Base-by-base conservation (phyloP, 2,888 invertebrate genomes). In the Apomyelois bistriatella region DNA sequence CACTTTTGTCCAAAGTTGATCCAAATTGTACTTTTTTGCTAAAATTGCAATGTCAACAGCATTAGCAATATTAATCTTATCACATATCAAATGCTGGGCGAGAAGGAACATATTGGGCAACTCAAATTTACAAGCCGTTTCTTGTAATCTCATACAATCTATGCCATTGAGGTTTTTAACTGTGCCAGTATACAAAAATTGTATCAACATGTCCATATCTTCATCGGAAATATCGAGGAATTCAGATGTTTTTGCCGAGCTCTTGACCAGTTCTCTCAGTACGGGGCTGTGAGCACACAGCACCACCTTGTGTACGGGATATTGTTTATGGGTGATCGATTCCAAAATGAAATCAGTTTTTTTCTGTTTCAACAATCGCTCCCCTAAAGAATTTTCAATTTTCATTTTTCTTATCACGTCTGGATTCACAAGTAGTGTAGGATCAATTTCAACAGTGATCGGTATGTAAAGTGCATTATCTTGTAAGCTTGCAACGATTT, bases 101-200 rank as follows among this genome's bases (percentile, higher is more conserved):
- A 86, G 58, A 9, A 65, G 53, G 47, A 74, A 72, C 37, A 89
- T 59, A 37, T 73, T 74, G 7, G 59, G 56, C 1, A 86, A 52
- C 48, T 83, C 60, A 53, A 79, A 83, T 57, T 68, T 78, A 4
- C 73, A 67, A 0, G 82, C 80, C 22, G 85, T 68, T 28, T 73
- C 74, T 7, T 84, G 56, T 7, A 88, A 58, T 54, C 74, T 73
- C 5, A 74, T 48, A 41, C 71, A 76, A 48, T 85, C 74, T 52
- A 74, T 65, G 8, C 76, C 70, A n/a, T 59, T 54, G 13, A 85
- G 60, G 53, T 82, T 68, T 56, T 68, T 68, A 12, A 88, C 70
- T 3, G 74, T 73, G 3, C 87, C 86, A 1, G 78, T 80, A 56
- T 87, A 85, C 13, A 89, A 60, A 59, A 81, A 87, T 52, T 83